Percentiles rank a stretch among this genome's conserved stretches.
Conservation (phyloP, 2,888 invertebrate species). For the Ichneumoninae sp. region DNA sequence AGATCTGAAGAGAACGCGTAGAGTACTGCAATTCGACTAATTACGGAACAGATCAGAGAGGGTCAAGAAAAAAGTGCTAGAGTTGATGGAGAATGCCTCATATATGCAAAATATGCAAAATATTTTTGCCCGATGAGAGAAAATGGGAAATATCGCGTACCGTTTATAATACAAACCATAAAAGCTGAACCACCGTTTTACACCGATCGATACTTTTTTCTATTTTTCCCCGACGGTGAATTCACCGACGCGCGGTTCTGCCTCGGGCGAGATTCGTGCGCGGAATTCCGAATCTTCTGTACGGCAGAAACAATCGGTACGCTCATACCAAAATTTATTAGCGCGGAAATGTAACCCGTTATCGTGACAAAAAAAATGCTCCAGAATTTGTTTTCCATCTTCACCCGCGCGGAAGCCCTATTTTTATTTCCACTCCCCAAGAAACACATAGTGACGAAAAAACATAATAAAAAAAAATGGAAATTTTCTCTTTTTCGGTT, state of each 20-base stretch:
- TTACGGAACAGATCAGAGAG: too few relatives aligned
- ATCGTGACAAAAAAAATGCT: conserved; percentile 6
- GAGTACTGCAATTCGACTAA: neutral
- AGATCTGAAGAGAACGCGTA: neutral
- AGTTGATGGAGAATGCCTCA: too few relatives aligned
- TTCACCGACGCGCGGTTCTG: conserved; percentile 13
- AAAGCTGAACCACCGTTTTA: conserved; percentile 7
- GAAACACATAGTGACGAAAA: neutral
- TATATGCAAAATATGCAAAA: neutral
- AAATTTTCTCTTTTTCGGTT: too few relatives aligned
- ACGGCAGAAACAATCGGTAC: conserved; percentile 6
- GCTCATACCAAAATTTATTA: conserved; percentile 12
- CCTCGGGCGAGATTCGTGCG: neutral
- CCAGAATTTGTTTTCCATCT: conserved; percentile 14
- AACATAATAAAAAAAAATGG: neutral
- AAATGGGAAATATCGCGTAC: neutral
- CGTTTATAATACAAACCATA: neutral
- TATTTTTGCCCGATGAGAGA: neutral
- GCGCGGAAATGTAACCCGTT: conserved; percentile 26
- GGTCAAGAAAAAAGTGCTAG: neutral
- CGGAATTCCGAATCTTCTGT: conserved; percentile 5
- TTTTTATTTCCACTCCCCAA: neutral
- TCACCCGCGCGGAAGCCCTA: neutral
- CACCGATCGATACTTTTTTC: conserved; percentile 26
- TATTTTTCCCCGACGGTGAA: conserved; percentile 11